A percentile compares a stretch with the other conserved stretches of the same genome.
Conservation (phyloP, 1,140 invertebrate genomes). For the Heliconius himera region DNA sequence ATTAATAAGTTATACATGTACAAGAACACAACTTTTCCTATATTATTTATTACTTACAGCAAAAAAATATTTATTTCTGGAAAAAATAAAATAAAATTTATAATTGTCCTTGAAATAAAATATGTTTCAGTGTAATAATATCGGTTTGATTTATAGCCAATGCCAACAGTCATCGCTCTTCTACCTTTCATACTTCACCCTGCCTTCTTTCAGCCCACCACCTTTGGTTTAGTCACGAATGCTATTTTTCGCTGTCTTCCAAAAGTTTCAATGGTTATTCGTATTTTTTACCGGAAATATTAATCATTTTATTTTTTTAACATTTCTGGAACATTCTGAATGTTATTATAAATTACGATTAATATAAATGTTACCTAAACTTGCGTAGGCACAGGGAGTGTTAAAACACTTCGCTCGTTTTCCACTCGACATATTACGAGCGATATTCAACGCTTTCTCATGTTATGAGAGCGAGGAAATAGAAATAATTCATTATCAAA, state of each 20-base stretch:
- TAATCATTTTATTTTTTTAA: slow-evolving; percentile 17
- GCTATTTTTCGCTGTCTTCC: slow-evolving; percentile 31
- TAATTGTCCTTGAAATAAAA: slow-evolving; percentile 15
- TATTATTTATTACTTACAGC: too few species aligned
- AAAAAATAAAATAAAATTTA: slow-evolving; percentile 13
- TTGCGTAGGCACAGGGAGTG: too few species aligned
- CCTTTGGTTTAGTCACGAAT: slow-evolving; percentile 38
- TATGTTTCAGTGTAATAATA: slow-evolving; percentile 16
- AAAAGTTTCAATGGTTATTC: slow-evolving; percentile 35
- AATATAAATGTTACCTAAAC: too few species aligned
- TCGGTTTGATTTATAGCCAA: slow-evolving; percentile 38
- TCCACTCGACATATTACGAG: too few species aligned
- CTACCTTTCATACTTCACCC: slow-evolving; percentile 26
- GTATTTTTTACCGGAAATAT: slow-evolving; percentile 26
- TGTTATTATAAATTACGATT: background rate
- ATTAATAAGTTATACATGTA: too few species aligned
- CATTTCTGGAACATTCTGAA: background rate
- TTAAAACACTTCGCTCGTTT: too few species aligned
- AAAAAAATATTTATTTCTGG: too few species aligned
- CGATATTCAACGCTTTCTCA: too few species aligned
- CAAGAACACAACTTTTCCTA: too few species aligned
- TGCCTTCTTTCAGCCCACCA: slow-evolving; percentile 25
- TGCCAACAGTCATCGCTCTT: slow-evolving; percentile 32
- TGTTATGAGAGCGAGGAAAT: too few species aligned
- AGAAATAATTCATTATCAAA: too few species aligned